A percentile compares a stretch with the other conserved stretches of the same genome.
Conservation (phyloP, 1,140 invertebrate genomes). For the Capitella teleta region DNA sequence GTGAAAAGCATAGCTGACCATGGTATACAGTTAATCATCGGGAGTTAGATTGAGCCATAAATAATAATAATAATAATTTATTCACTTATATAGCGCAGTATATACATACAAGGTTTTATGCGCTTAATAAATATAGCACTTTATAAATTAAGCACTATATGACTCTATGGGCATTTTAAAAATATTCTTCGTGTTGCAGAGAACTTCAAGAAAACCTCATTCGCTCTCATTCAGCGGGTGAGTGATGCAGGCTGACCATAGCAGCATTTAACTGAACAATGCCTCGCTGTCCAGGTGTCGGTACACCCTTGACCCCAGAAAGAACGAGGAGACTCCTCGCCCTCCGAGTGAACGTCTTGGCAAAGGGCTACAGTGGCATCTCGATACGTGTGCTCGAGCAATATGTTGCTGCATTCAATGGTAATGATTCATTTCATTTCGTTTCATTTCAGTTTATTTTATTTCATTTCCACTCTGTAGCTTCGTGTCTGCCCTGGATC, state of each 20-base stretch:
- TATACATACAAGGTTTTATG: no score
- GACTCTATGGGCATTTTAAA: no score
- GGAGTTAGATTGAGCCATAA: no score
- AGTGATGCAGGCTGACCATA: background rate
- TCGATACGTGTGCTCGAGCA: slow-evolving; percentile 52
- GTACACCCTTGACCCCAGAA: slow-evolving; percentile 52
- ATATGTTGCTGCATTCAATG: slow-evolving; percentile 60
- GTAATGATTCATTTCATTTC: slow-evolving; percentile 33
- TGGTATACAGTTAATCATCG: no score
- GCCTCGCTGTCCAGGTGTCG: slow-evolving; percentile 49
- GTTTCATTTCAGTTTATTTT: background rate
- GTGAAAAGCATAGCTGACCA: no score
- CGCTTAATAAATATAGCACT: no score
- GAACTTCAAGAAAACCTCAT: slow-evolving; percentile 61
- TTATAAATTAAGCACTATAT: no score
- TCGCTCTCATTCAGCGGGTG: slow-evolving; percentile 55
- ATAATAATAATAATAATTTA: no score
- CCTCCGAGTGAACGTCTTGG: slow-evolving; percentile 59
- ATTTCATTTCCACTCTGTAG: slow-evolving; percentile 31
- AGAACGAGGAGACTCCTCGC: slow-evolving; percentile 59
- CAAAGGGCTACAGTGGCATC: slow-evolving; percentile 63
- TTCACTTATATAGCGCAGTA: no score
- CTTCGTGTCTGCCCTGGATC: slow-evolving; percentile 59
- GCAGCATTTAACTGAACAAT: background rate
- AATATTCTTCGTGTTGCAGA: slow-evolving; percentile 32